phyloP scores from a whole-genome alignment of 2,888 invertebrate genomes.

The Polymixis flavicincta region DNA sequence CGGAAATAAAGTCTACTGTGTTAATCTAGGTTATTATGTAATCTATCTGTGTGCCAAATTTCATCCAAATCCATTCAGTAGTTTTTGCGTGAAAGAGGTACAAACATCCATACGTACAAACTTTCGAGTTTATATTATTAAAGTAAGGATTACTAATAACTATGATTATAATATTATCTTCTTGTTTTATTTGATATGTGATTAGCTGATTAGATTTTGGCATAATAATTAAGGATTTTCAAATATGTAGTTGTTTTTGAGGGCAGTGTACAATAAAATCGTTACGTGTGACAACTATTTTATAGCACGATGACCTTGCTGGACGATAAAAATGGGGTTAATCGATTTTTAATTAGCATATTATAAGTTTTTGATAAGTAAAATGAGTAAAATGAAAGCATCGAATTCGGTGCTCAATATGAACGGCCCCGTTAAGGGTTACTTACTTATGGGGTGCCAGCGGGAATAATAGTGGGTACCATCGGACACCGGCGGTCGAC shows the following conservation, averaged over 20 bases:
- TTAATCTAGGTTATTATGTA: no score
- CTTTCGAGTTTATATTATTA: no score
- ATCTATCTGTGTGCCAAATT: no score
- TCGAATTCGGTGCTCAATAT: background rate
- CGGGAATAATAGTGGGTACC: background rate
- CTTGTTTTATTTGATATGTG: background rate
- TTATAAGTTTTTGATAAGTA: background rate
- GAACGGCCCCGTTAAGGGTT: background rate
- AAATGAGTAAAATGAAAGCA: background rate
- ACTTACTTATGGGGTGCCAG: background rate
- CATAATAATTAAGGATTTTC: background rate
- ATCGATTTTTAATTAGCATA: constrained; percentile 21
- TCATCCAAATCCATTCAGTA: no score
- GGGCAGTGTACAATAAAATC: background rate
- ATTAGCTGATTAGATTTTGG: constrained; percentile 1
- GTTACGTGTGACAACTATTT: background rate
- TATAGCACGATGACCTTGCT: background rate
- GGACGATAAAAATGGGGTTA: constrained; percentile 13
- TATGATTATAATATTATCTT: background rate
- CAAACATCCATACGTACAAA: no score
- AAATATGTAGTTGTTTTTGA: constrained; percentile 6
- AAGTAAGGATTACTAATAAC: background rate
- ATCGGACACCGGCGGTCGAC: no score
- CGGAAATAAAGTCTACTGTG: no score
- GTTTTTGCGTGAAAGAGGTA: no score